These are phyloP conservation scores for Rotaria macrura DNA, from an alignment of 2,888 invertebrate genomes.

Conservation along the genomic window DNA sequence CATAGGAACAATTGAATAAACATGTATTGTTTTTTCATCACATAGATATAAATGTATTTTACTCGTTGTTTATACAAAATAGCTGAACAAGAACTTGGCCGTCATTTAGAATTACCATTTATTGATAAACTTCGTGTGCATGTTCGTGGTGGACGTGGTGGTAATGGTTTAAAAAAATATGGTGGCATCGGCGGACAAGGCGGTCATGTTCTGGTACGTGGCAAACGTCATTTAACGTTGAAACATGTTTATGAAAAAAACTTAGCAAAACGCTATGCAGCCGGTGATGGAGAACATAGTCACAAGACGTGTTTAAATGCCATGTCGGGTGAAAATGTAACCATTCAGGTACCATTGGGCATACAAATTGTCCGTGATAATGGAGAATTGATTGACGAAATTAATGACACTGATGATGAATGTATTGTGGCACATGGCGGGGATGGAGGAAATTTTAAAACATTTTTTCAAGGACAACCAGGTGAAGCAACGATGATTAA, in stretches of 20 bases:
- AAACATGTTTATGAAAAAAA: constrained; percentile 48
- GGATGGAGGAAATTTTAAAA: constrained; percentile 32
- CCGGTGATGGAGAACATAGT: constrained; percentile 66
- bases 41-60: not conserved
- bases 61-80: not conserved
- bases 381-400: constrained; percentile 59
- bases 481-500: constrained; percentile 64
- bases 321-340: constrained; percentile 21
- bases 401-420: constrained; percentile 56
- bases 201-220: constrained; percentile 65
- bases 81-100: not conserved
- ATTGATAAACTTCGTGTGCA: constrained; percentile 68
- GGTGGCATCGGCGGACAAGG: constrained; percentile 82
- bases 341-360: constrained; percentile 65
- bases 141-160: constrained; percentile 73
- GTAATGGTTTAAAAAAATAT: constrained; percentile 65
- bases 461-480: constrained; percentile 41
- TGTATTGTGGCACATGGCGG: constrained; percentile 42
- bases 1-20: too few species aligned
- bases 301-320: constrained; percentile 40
- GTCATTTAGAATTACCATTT: not conserved
- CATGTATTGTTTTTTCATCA: too few species aligned
- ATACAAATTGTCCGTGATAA: constrained; percentile 64
- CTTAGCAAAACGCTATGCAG: constrained; percentile 58
- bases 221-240: constrained; percentile 41